Conservation (phyloP, 2,113 vertebrate species). For the Steatornis caripensis region DNA sequence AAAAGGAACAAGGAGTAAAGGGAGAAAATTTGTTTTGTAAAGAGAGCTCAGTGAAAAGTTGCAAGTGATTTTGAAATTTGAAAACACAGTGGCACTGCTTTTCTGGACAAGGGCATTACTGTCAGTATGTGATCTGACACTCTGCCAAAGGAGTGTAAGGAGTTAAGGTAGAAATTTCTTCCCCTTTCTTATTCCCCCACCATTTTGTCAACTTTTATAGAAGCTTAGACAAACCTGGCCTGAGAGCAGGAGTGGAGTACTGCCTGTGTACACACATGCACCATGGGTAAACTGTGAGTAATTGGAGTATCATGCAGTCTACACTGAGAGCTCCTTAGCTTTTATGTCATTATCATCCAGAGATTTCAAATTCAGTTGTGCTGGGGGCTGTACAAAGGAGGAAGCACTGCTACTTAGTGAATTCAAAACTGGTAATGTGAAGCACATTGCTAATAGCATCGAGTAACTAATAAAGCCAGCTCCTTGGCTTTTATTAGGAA, state of each 20-base stretch:
- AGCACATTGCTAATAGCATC: not conserved
- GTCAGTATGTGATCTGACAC: not conserved
- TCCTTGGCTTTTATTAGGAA: not conserved
- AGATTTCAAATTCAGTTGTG: not conserved
- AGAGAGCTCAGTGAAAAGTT: not conserved
- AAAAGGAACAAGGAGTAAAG: not conserved
- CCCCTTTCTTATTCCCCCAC: not conserved
- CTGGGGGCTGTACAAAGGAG: not conserved
- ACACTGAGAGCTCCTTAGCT: not conserved
- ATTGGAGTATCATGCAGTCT: not conserved
- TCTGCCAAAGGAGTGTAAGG: not conserved
- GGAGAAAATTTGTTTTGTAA: not conserved
- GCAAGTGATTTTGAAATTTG: not conserved
- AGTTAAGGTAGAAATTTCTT: not conserved
- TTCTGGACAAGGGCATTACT: not conserved
- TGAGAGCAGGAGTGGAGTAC: not conserved
- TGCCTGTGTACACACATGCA: not conserved
- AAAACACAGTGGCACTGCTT: not conserved
- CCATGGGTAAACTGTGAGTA: not conserved
- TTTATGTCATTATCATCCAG: not conserved
- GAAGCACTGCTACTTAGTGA: not conserved
- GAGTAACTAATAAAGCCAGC: not conserved
- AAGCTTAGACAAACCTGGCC: not conserved
- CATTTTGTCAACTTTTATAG: not conserved
- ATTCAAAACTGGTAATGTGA: not conserved